Evolutionary conservation across 1,140 invertebrate genomes (phyloP).

Genomic region (Pentalonia nigronervosa): DNA sequence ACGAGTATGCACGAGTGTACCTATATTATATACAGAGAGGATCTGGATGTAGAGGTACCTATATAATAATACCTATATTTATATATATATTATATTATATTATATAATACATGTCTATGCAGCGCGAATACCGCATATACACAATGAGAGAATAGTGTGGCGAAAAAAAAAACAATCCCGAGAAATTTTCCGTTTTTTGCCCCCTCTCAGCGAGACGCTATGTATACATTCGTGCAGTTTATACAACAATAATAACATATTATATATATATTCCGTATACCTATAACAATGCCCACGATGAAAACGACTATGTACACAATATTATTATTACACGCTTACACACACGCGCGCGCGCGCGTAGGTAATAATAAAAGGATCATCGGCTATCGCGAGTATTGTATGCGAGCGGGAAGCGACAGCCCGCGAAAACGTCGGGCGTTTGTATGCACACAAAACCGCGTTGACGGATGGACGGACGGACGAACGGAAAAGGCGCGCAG

Average conservation of each 20-base stretch:
- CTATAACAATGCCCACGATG: not conserved
- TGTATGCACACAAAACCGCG: constrained; percentile 8
- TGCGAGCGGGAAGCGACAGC: constrained; percentile 42
- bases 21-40: not conserved
- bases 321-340: not conserved
- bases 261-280: not conserved
- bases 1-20: not conserved
- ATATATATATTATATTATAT: not conserved
- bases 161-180: constrained; percentile 30
- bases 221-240: not conserved
- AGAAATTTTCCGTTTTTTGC: not conserved
- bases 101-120: not conserved
- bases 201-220: not conserved
- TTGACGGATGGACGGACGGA: constrained; percentile 20
- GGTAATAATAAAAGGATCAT: constrained; percentile 50
- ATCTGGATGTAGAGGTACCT: not conserved
- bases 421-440: constrained; percentile 50
- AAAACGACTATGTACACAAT: constrained; percentile 21
- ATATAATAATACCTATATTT: not conserved
- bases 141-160: not conserved
- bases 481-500: not conserved
- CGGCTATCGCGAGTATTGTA: not conserved
- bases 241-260: not conserved
- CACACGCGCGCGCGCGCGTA: not conserved
- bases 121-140: not conserved